Percentiles rank a stretch among this genome's conserved stretches.
Evolutionary conservation across 2,113 vertebrate species (phyloP).

Genomic region (Labeo rohita): DNA sequence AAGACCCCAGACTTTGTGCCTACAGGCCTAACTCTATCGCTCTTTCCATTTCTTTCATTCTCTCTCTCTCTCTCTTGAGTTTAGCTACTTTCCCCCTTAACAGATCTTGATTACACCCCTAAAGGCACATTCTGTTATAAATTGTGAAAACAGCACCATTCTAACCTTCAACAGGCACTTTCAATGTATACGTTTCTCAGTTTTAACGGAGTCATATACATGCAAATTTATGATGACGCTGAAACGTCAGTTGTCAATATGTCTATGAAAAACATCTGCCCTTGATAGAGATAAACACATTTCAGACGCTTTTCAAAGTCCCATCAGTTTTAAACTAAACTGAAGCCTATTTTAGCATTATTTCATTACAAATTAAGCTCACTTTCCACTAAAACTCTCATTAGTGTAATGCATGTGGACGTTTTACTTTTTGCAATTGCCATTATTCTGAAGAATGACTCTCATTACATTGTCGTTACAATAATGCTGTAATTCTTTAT

Average conservation of each 20-base stretch:
- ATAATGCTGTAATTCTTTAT: neutral
- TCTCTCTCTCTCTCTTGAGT: neutral
- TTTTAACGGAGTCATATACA: neutral
- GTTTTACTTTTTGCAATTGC: neutral
- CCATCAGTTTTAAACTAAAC: neutral
- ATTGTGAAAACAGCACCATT: slow-evolving; percentile 7
- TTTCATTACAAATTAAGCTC: neutral
- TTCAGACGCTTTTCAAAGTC: neutral
- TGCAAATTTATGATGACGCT: neutral
- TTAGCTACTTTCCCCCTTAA: neutral
- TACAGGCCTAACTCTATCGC: slow-evolving; percentile 29
- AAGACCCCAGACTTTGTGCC: slow-evolving; percentile 46
- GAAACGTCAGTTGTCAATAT: slow-evolving; percentile 7
- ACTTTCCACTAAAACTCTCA: neutral
- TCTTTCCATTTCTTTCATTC: neutral
- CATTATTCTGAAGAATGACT: neutral
- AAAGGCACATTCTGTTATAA: slow-evolving; percentile 5
- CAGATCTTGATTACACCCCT: slow-evolving; percentile 20
- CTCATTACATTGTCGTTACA: neutral
- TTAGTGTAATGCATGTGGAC: neutral
- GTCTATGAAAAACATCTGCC: slow-evolving; percentile 19
- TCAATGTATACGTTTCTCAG: neutral
- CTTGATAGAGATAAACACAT: neutral
- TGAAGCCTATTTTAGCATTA: neutral
- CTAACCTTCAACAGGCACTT: slow-evolving; percentile 1